Evolutionary conservation across 2,888 invertebrate species (phyloP).

Genomic region (Cantharis nigra): DNA sequence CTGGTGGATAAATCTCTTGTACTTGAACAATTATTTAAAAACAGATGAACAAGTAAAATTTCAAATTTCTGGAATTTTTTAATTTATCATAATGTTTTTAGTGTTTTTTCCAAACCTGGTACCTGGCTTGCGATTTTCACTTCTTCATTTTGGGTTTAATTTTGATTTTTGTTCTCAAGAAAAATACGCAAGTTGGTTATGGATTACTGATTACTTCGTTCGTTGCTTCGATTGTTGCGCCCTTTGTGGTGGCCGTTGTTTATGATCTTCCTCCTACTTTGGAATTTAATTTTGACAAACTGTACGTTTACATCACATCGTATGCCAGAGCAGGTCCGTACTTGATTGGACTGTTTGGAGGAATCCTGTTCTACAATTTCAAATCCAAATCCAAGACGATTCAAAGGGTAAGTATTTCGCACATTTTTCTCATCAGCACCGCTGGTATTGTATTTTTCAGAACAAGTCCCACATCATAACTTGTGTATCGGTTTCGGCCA

Average conservation of each 20-base stretch:
- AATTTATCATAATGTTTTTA: not conserved
- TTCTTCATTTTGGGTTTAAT: not conserved
- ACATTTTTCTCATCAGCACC: not conserved
- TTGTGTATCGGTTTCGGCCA: not conserved
- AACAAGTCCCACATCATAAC: not conserved
- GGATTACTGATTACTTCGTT: not conserved
- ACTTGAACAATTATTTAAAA: not conserved
- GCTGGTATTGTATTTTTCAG: not conserved
- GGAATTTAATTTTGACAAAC: not conserved
- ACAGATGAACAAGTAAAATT: not conserved
- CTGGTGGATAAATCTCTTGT: not conserved
- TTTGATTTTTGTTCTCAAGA: not conserved
- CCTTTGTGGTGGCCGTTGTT: not conserved
- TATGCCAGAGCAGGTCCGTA: not conserved
- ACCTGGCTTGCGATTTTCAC: not conserved
- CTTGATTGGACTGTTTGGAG: not conserved
- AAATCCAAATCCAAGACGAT: not conserved
- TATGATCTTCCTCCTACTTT: not conserved
- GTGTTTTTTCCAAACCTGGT: not conserved
- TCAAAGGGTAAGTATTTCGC: not conserved
- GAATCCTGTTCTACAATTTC: not conserved
- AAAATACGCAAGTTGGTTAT: not conserved
- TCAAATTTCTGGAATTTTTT: not conserved
- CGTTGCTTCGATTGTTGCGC: not conserved
- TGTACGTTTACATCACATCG: not conserved